These are phyloP conservation scores for Tinea pellionella DNA, from an alignment of 2,888 invertebrate species.

Conservation along the genomic window DNA sequence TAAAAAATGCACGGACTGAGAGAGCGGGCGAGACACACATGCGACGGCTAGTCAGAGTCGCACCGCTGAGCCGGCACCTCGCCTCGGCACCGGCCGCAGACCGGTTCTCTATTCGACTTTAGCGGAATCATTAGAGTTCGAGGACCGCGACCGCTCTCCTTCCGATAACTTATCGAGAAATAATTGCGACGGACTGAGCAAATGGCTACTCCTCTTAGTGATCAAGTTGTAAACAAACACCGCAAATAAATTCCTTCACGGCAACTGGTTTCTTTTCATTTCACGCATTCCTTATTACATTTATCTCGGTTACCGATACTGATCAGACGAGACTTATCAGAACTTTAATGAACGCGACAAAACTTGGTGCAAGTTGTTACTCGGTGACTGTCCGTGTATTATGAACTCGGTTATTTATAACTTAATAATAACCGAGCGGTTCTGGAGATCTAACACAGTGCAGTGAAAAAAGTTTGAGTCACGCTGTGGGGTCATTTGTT, in stretches of 20 bases:
- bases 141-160: background rate
- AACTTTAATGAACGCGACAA: background rate
- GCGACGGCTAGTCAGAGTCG: conserved; percentile 38
- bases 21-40: conserved; percentile 13
- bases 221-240: conserved; percentile 14
- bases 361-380: background rate
- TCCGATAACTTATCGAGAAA: conserved; percentile 60
- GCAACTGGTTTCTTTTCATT: conserved; percentile 15
- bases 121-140: conserved; percentile 19
- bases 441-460: conserved; percentile 39
- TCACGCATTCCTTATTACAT: conserved; percentile 15
- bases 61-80: conserved; percentile 32
- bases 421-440: background rate
- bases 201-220: background rate
- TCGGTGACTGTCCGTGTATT: background rate
- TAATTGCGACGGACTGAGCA: conserved; percentile 25
- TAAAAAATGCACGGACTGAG: conserved; percentile 46
- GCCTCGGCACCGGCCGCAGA: conserved; percentile 19
- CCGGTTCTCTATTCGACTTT: background rate
- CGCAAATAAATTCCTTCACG: conserved; percentile 7
- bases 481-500: conserved; percentile 26
- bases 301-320: conserved; percentile 14
- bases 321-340: background rate
- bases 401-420: conserved; percentile 10
- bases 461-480: conserved; percentile 33